Conservation (phyloP, 2,888 invertebrate species). For the Macrophya annulata region DNA sequence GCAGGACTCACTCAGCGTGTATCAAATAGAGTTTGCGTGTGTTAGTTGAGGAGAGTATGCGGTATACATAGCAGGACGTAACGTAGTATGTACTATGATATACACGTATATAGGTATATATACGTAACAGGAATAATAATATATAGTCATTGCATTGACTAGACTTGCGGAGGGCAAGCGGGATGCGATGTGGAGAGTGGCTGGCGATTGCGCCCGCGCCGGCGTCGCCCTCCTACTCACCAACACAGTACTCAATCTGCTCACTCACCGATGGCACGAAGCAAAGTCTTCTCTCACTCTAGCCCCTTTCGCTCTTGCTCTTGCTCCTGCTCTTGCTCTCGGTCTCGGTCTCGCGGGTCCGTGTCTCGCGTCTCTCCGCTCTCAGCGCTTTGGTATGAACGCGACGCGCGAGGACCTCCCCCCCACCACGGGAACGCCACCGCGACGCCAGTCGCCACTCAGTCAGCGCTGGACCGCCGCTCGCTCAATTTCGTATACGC, state of each 20-base stretch:
- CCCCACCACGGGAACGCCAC: slow-evolving; percentile 74
- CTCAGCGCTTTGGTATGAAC: slow-evolving; percentile 50
- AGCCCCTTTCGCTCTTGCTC: neutral
- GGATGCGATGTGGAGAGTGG: slow-evolving; percentile 25
- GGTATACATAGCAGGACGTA: neutral
- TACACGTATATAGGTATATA: slow-evolving; percentile 4
- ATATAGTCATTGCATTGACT: slow-evolving; percentile 32
- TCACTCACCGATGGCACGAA: slow-evolving; percentile 39
- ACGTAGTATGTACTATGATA: slow-evolving; percentile 6
- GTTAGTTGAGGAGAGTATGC: neutral
- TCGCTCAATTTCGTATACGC: slow-evolving; percentile 73
- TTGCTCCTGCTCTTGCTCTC: neutral
- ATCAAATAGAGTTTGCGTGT: neutral
- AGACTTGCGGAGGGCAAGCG: slow-evolving; percentile 37
- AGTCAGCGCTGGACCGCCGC: slow-evolving; percentile 80
- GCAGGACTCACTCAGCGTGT: neutral
- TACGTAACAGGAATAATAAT: slow-evolving; percentile 8
- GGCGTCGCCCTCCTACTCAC: slow-evolving; percentile 61
- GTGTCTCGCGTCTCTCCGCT: slow-evolving; percentile 10
- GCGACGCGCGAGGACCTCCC: slow-evolving; percentile 63
- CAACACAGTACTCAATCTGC: slow-evolving; percentile 50
- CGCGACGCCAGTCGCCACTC: slow-evolving; percentile 78
- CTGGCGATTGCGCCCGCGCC: slow-evolving; percentile 53
- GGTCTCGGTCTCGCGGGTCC: slow-evolving; percentile 22
- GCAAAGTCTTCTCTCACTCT: slow-evolving; percentile 8